Base-by-base conservation (phyloP, 2,113 vertebrate species). In the Climacteris rufus region DNA sequence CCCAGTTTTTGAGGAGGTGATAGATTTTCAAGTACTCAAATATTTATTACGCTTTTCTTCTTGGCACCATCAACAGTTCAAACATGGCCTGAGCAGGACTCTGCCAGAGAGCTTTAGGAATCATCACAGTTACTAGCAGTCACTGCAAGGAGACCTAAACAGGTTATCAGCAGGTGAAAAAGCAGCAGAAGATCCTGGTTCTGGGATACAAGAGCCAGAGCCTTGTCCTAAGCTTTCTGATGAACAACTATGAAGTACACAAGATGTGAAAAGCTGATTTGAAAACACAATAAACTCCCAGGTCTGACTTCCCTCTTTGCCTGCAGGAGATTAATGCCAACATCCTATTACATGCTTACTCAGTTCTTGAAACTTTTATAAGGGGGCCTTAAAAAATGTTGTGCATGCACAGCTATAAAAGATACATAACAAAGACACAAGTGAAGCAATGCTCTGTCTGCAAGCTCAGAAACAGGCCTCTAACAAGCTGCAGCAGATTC, bases 101-200 rank as follows among this genome's bases (percentile, higher is more conserved):
- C 59, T 59, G 42, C 31, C 59, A 65, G 60, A 0, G 0, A 85
- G 71, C 37, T 85, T 39, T 20, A 44, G 35, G 57, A 85, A 53
- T 37, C 66, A 28, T 23, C 45, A 15, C 1, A 47, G 4, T 0
- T 31, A 21, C 28, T 7, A 39, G n/a, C 0, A 53, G 31, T 33
- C 52, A 13, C 15, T 27, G 86, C 45, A 71, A 63, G 60, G 42
- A 85, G 18, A 92, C 35, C 35, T 37, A 39, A 5, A 42, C 37
- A 39, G 19, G 28, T 11, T 0, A 0, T 22, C n/a, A 61, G 49
- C 53, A 72, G 66, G 63, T 40, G 49, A 56, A 47, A 74, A 59
- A 66, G 76, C n/a, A 52, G 35, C 63, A 93, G 60, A 63, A 71
- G 40, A 75, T 50, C n/a, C 40, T 53, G 11, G 7, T 40, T 84